Percentiles rank a stretch among this genome's conserved stretches.
phyloP scores from a whole-genome alignment of 2,797 vertebrate genomes.

The Periophthalmus magnuspinnatus region DNA sequence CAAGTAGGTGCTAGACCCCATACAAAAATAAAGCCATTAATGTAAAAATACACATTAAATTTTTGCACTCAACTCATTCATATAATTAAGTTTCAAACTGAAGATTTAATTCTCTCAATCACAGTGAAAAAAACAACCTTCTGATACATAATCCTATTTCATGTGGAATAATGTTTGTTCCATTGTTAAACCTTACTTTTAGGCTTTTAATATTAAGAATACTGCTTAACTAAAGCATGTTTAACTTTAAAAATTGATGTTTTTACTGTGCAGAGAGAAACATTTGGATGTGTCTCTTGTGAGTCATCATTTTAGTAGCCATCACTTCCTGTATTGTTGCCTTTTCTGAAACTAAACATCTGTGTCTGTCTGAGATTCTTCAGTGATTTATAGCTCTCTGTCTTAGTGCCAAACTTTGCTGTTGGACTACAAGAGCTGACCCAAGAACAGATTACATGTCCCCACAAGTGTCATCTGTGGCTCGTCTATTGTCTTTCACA shows the following conservation, averaged over 20 bases:
- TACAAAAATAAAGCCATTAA: too few species aligned
- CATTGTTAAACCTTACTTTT: not conserved
- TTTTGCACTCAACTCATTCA: too few species aligned
- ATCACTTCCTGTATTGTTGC: conserved; percentile 15
- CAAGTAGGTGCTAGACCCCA: too few species aligned
- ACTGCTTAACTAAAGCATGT: not conserved
- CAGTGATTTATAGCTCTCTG: conserved; percentile 62
- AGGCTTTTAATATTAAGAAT: not conserved
- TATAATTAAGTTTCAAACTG: too few species aligned
- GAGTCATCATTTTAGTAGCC: conserved; percentile 11
- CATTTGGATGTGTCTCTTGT: conserved; percentile 4
- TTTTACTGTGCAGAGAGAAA: conserved; percentile 14
- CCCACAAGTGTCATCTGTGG: conserved; percentile 53
- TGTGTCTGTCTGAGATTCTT: conserved; percentile 3
- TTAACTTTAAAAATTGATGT: not conserved
- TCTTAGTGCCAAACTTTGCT: conserved; percentile 57
- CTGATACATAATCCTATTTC: not conserved
- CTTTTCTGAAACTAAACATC: conserved; percentile 23
- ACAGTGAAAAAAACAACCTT: too few species aligned
- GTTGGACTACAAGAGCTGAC: conserved; percentile 55
- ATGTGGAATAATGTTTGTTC: not conserved
- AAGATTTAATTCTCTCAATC: not conserved
- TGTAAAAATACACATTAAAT: too few species aligned
- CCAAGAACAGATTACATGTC: conserved; percentile 61
- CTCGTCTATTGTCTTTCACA: conserved; percentile 24